Conservation (phyloP, 2,888 invertebrate genomes). For the Sminthurides aquaticus region DNA sequence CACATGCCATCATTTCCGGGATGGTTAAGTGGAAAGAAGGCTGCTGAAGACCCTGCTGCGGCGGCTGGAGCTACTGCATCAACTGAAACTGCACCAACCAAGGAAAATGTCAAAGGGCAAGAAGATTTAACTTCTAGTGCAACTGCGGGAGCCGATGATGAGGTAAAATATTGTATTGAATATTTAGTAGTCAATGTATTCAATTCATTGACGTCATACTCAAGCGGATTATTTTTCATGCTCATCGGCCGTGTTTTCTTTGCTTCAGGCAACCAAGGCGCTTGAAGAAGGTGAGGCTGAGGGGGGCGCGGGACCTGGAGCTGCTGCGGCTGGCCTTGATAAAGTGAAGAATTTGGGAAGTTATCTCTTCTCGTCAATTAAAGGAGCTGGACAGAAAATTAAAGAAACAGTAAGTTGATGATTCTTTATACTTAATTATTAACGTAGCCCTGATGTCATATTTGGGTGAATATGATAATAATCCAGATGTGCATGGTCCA, state of each 20-base stretch:
- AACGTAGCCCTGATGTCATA: too few relatives aligned
- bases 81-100: conserved; percentile 26
- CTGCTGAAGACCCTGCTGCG: conserved; percentile 21
- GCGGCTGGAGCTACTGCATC: conserved; percentile 25
- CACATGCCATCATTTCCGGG: conserved; percentile 36
- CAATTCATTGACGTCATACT: not conserved
- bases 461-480: too few relatives aligned
- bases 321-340: conserved; percentile 27
- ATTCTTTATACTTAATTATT: not conserved
- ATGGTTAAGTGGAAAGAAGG: conserved; percentile 37
- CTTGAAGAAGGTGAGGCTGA: conserved; percentile 13
- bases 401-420: conserved; percentile 61
- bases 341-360: conserved; percentile 78
- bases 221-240: not conserved
- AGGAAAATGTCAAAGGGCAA: conserved; percentile 26
- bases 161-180: conserved; percentile 48
- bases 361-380: conserved; percentile 89
- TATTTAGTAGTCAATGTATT: not conserved
- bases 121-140: conserved; percentile 56
- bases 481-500: too few relatives aligned
- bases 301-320: conserved; percentile 28
- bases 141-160: conserved; percentile 81
- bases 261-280: not conserved
- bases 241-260: not conserved
- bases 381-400: conserved; percentile 88